Percentiles rank a stretch among this genome's conserved stretches.
Conservation (phyloP, 2,797 vertebrate species). For the Myotis planiceps region DNA sequence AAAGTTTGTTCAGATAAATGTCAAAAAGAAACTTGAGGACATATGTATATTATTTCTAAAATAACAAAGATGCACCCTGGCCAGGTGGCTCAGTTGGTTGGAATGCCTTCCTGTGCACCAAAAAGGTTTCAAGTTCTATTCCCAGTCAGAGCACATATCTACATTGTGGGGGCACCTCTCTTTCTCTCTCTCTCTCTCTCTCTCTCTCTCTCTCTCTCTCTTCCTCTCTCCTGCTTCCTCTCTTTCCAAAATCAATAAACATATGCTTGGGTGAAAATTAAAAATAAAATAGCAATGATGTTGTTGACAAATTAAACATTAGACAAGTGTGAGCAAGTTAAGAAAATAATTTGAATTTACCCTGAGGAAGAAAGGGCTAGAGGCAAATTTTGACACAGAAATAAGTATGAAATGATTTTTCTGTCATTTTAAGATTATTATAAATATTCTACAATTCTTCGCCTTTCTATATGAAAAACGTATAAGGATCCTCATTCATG, state of each 20-base stretch:
- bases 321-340: conserved; percentile 61
- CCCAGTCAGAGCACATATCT: too few relatives aligned
- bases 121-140: too few relatives aligned
- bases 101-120: too few relatives aligned
- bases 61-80: background rate
- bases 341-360: conserved; percentile 75
- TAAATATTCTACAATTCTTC: background rate
- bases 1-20: conserved; percentile 61
- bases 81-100: too few relatives aligned
- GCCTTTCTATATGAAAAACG: background rate
- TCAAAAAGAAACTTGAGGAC: conserved; percentile 51
- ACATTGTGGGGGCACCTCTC: too few relatives aligned
- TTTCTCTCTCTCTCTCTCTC: too few relatives aligned
- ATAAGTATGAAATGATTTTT: conserved; percentile 37
- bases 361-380: conserved; percentile 63
- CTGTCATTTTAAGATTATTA: background rate
- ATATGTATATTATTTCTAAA: conserved; percentile 57
- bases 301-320: conserved; percentile 64
- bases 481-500: background rate
- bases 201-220: too few relatives aligned
- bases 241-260: too few relatives aligned
- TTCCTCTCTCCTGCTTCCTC: too few relatives aligned
- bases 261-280: too few relatives aligned
- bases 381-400: conserved; percentile 67
- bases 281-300: background rate